Evolutionary conservation across 1,140 invertebrate genomes (phyloP), one percentile per base, ranked within the genome.

Genomic region (Heliconius congener): DNA sequence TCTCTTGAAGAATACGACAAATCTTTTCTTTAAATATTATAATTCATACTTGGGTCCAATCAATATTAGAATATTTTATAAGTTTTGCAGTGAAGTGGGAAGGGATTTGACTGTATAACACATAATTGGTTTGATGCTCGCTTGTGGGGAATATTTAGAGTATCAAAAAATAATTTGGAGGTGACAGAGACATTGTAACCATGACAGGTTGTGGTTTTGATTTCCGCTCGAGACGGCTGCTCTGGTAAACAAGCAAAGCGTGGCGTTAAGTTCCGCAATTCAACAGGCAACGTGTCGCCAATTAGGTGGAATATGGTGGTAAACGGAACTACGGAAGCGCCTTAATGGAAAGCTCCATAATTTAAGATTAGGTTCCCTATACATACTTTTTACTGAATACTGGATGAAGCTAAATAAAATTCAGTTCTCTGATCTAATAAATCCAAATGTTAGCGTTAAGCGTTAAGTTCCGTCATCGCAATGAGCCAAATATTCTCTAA

Each of bases 21-120:
- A 66, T 66, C 34, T 60, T 75, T 75, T 75, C 52, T 75, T 60
- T 39, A 34, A 75, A 75, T 75, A 75, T 75, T 75, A 60, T 75
- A 60, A 75, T 75, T 75, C 18, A 18, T 60, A 60, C 37, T 75
- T 27, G 34, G 37, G 37, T 66, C n/a, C 19, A n/a, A 60, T 42
- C 55, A 66, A 75, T 66, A 23, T 66, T 66, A 30, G 27, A 66
- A 66, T 66, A 27, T 66, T 66, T 13, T 5, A 30, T 13, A 27
- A 13, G 27, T n/a, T n/a, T 60, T 11, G n/a, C 8, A n/a, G n/a
- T 19, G 55, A n/a, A 60, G n/a, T 60, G 9, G 55, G n/a, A 11
- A 11, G 11, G 0, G 2, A 23, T 60, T 2, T 52, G 16, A 0
- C 6, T 19, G 18, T 19, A 11, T 57, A n/a, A 23, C 8, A n/a